Evolutionary conservation across 2,888 invertebrate species (phyloP).

Genomic region (Andrena minutula): DNA sequence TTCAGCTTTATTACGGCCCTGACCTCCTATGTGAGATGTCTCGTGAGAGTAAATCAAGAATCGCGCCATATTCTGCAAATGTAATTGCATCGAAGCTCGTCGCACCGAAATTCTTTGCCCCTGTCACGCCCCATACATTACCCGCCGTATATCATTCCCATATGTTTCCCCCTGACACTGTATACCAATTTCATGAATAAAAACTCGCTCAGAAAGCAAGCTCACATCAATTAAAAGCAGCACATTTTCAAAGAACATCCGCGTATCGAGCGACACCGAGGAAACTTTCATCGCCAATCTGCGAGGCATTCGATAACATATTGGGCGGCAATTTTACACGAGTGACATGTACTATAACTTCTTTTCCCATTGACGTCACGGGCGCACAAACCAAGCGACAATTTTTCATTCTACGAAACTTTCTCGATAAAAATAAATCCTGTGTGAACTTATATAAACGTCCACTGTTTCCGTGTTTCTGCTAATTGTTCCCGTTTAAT

Average conservation of each 20-base stretch:
- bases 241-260: background rate
- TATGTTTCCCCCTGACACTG: background rate
- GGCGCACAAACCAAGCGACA: constrained; percentile 14
- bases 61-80: constrained; percentile 18
- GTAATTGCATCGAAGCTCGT: background rate
- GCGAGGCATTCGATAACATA: constrained; percentile 19
- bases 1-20: constrained; percentile 68
- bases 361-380: constrained; percentile 60
- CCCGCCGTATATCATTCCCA: background rate
- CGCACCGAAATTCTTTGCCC: background rate
- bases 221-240: background rate
- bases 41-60: constrained; percentile 39
- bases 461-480: background rate
- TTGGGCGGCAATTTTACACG: constrained; percentile 54
- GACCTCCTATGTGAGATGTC: constrained; percentile 66
- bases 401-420: constrained; percentile 6
- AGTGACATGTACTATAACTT: constrained; percentile 52
- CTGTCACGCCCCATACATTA: background rate
- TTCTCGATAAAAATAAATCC: background rate
- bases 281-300: background rate
- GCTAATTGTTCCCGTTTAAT: background rate
- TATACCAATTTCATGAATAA: constrained; percentile 5
- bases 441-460: background rate
- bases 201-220: background rate
- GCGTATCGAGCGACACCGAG: background rate